A percentile compares a stretch with the other conserved stretches of the same genome.
Evolutionary conservation across 1,140 invertebrate genomes (phyloP).

Genomic region (Ephestia elutella): DNA sequence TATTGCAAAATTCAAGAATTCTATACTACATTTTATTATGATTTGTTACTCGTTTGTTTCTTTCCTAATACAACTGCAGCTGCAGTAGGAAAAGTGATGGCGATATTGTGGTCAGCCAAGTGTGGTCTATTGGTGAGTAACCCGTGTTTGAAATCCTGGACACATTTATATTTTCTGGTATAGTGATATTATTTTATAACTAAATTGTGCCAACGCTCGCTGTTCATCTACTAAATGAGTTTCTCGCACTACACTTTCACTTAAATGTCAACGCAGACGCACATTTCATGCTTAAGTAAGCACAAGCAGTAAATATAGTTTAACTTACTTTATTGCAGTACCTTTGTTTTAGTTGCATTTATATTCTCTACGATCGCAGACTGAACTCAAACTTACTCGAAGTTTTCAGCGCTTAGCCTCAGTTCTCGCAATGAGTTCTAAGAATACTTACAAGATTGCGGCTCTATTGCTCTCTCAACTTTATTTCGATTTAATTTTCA

Average conservation of each 20-base stretch:
- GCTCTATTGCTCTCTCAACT: neutral
- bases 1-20: too few species aligned
- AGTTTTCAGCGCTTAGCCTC: neutral
- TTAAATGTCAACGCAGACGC: neutral
- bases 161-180: neutral
- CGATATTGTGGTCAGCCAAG: too few species aligned
- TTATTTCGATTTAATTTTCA: neutral
- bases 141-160: too few species aligned
- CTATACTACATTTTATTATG: too few species aligned
- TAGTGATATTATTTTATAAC: neutral
- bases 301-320: neutral
- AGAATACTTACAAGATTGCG: neutral
- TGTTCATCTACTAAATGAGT: neutral
- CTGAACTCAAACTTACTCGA: neutral
- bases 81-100: too few species aligned
- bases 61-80: too few species aligned
- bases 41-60: too few species aligned
- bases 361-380: neutral
- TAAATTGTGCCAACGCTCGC: neutral
- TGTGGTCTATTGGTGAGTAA: too few species aligned
- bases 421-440: neutral
- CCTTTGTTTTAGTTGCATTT: neutral
- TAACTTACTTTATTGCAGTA: neutral
- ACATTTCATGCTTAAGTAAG: neutral
- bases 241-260: neutral